These are phyloP conservation scores for Pantherophis vulpinus DNA, from an alignment of 2,797 vertebrate genomes.

Conservation along the genomic window DNA sequence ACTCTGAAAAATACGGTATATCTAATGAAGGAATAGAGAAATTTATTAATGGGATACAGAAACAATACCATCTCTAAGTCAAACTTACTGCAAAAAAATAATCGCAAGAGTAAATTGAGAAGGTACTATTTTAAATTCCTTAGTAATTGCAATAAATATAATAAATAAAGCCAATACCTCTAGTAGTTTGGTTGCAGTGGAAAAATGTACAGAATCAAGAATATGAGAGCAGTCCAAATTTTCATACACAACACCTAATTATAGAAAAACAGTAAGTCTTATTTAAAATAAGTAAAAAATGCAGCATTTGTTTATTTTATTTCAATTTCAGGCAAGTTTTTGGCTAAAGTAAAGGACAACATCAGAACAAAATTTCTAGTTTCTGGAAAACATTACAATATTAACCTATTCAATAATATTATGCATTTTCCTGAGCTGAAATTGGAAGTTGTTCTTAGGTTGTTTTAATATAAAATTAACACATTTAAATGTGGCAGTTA, in stretches of 20 bases:
- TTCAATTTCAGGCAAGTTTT: background rate
- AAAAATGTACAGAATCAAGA: constrained; percentile 76
- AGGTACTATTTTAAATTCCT: background rate
- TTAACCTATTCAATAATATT: background rate
- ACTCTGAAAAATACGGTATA: background rate
- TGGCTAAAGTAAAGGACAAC: background rate
- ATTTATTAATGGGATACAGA: constrained; percentile 3
- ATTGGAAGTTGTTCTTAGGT: background rate
- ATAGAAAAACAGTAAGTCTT: constrained; percentile 31
- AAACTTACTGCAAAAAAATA: background rate
- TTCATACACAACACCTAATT: constrained; percentile 78
- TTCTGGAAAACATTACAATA: background rate
- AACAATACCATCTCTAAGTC: background rate
- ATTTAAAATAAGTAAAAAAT: background rate
- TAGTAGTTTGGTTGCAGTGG: constrained; percentile 77
- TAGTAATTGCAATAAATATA: background rate
- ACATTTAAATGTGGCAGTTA: background rate
- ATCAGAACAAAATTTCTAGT: background rate
- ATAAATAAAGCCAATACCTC: constrained; percentile 75
- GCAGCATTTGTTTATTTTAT: background rate
- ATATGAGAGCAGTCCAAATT: constrained; percentile 88
- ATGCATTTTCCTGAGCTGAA: background rate
- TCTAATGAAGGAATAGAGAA: background rate
- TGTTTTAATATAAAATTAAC: background rate
- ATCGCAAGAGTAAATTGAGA: background rate